Base-by-base conservation (phyloP, 2,113 vertebrate genomes). In the Pavo muticus region DNA sequence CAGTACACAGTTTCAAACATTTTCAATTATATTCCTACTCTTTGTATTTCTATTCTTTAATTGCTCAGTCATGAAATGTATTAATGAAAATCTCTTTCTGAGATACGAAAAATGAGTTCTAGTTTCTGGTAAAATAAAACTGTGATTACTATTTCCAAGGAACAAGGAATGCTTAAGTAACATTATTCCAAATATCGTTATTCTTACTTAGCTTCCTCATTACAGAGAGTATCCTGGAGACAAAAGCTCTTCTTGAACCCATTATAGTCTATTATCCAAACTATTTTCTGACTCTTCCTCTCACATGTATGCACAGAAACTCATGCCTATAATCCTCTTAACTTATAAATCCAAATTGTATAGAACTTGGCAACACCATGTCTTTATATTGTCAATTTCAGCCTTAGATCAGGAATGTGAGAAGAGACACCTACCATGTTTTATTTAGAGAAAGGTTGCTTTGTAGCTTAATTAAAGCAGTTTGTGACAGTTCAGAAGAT, bases 401-500 rank as follows among this genome's bases (percentile, higher is more conserved):
- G 84, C 48, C 76, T 94, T 57, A 84, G 94, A 95, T 96, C 76
- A 95, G 54, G 93, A 94, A 92, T 59, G 81, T 2, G 2, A 96
- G 69, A 88, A 90, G 69, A 95, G 64, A 56, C 70, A 95, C 59
- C 68, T 35, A 79, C 32, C 19, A 69, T 35, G 84, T 94, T 72
- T 90, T 76, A 79, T 93, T 93, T 89, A 82, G 92, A 89, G 25
- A 78, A 37, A 24, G 81, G 21, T 7, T 77, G 25, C 73, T 93
- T 96, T 88, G 61, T 80, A 88, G 61, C 61, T 91, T 96, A 95
- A 96, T 96, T 96, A 94, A 95, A 91, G 87, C 83, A 70, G 74
- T 57, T 10, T 57, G 65, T 97, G 94, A 91, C 91, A 94, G 60
- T 90, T 97, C 64, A 88, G 35, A 90, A 69, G 65, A 94, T 75